Conservation (phyloP, 2,888 invertebrate genomes). For the Sceliomorpha sp. region DNA sequence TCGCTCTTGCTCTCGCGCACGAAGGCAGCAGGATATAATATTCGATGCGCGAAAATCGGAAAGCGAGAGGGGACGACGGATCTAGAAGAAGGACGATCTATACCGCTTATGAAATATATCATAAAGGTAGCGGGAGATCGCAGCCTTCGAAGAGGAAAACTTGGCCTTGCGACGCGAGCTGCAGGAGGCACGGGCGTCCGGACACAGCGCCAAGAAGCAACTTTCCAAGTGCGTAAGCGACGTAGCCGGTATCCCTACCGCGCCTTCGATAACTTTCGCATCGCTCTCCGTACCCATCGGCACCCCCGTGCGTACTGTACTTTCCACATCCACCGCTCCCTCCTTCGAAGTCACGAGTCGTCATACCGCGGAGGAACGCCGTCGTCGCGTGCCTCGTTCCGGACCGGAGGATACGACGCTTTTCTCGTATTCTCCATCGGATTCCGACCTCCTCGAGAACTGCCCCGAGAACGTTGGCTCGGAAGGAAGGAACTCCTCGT, state of each 20-base stretch:
- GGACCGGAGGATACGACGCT: too few species aligned
- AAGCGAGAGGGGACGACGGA: constrained; percentile 30
- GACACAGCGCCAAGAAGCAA: constrained; percentile 70
- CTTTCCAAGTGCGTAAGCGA: constrained; percentile 78
- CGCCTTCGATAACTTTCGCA: constrained; percentile 69
- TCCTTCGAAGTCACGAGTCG: constrained; percentile 39
- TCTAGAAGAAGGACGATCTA: constrained; percentile 30
- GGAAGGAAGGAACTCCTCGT: too few species aligned
- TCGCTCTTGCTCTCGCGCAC: constrained; percentile 10
- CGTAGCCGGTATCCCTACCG: constrained; percentile 58
- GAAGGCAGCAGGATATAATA: constrained; percentile 59
- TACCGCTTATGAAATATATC: constrained; percentile 30
- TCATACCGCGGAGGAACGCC: constrained; percentile 39
- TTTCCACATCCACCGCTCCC: constrained; percentile 55
- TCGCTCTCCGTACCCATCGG: constrained; percentile 70
- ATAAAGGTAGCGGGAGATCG: constrained; percentile 74
- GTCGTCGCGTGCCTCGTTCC: constrained; percentile 8
- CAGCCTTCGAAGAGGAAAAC: constrained; percentile 77
- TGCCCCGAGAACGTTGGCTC: too few species aligned
- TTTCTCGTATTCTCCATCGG: too few species aligned
- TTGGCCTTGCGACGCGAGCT: constrained; percentile 76
- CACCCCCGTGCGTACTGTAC: constrained; percentile 76
- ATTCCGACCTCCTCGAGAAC: too few species aligned
- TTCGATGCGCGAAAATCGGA: constrained; percentile 67
- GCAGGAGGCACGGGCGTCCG: constrained; percentile 75